Evolutionary conservation across 2,888 invertebrate species (phyloP), one percentile per base, ranked within the genome.

Genomic region (Idaea biselata): DNA sequence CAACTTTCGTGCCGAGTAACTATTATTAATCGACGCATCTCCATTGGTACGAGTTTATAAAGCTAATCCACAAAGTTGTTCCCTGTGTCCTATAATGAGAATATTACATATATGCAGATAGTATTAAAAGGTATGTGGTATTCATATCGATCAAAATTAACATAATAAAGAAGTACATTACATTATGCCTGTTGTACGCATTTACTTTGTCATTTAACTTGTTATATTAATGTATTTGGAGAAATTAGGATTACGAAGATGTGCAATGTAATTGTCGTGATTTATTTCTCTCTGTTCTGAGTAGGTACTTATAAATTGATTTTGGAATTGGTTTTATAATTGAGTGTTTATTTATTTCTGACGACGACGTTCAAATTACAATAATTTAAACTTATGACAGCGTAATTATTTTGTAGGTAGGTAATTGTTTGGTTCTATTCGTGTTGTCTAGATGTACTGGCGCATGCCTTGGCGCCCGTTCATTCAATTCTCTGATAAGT

Each of bases 1-100:
- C 67, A 74, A 78, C 79, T 76, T 85, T 88, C 86, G 85, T 89
- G 88, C 82, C 77, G 77, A 80, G 81, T 74, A 73, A 82, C 86
- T 88, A 88, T 89, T 88, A 89, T 88, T 85, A 86, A 83, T 79
- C 71, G 69, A 76, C 74, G 74, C 78, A 78, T 71, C 73, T 79
- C 73, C 73, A 70, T 78, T 77, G 74, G 75, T 76, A 70, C 72
- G 68, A 79, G 81, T 85, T 25, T 84, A 84, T 44, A 44, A 44
- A 84, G 76, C 79, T 83, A 82, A 86, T 87, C 84, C 81, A 82
- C 82, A 79, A 82, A 83, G 75, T 80, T 79, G 78, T 78, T 78
- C 72, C 71, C 69, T 75, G 64, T 76, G 71, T 74, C 73, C 68
- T 73, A 68, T 79, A 79, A 77, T 83, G 77, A 80, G 79, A 78